Conservation (phyloP, 2,888 invertebrate genomes). For the Drosophila nigricruria region DNA sequence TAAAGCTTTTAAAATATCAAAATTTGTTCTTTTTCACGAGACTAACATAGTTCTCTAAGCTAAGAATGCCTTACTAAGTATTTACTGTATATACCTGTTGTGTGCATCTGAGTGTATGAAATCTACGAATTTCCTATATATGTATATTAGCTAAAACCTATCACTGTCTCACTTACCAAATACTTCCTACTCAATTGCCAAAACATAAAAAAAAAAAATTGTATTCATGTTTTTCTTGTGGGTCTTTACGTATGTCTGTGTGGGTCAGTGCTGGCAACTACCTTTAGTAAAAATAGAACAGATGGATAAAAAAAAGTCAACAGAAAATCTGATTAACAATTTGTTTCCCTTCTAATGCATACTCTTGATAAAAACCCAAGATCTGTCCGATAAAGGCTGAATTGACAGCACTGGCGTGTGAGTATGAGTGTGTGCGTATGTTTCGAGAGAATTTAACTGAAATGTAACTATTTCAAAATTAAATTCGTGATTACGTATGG, state of each 20-base stretch:
- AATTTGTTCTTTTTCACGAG: slow-evolving; percentile 14
- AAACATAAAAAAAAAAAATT: background rate
- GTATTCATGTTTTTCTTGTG: slow-evolving; percentile 9
- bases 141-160: slow-evolving; percentile 45
- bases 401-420: slow-evolving; percentile 2
- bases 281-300: background rate
- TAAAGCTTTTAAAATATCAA: slow-evolving; percentile 62
- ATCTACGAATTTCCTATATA: slow-evolving; percentile 46
- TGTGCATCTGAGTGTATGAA: slow-evolving; percentile 62
- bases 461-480: slow-evolving; percentile 20
- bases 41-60: slow-evolving; percentile 9
- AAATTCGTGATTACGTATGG: slow-evolving; percentile 37
- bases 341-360: background rate
- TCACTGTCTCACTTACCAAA: slow-evolving; percentile 42
- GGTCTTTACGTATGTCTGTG: slow-evolving; percentile 25
- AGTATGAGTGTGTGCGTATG: slow-evolving; percentile 28
- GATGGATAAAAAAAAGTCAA: background rate
- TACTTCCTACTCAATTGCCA: slow-evolving; percentile 12
- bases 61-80: slow-evolving; percentile 44
- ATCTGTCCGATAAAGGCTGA: background rate
- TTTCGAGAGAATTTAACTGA: slow-evolving; percentile 14
- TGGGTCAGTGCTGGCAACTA: slow-evolving; percentile 1
- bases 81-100: slow-evolving; percentile 43
- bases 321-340: background rate
- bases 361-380: background rate